phyloP scores from a whole-genome alignment of 1,140 invertebrate species.

The Drosophila ambigua region DNA sequence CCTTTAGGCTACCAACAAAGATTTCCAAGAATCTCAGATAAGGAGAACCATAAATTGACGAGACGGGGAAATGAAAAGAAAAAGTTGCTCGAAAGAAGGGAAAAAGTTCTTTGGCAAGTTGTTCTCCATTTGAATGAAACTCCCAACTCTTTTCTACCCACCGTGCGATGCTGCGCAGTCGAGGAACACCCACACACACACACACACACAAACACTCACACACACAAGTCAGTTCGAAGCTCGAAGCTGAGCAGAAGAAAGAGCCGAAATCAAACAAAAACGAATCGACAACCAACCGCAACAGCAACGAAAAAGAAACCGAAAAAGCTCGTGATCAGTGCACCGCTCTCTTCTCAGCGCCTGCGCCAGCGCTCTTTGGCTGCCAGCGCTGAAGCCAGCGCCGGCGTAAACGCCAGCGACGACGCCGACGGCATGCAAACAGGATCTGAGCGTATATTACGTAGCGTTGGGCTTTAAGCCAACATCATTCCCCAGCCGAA shows the following conservation, averaged over 20 bases:
- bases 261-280: constrained; percentile 20
- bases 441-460: constrained; percentile 83
- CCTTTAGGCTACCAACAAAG: too few relatives aligned
- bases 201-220: constrained; percentile 26
- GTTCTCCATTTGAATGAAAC: background rate
- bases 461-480: constrained; percentile 78
- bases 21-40: too few relatives aligned
- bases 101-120: background rate
- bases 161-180: constrained; percentile 38
- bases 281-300: constrained; percentile 7
- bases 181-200: constrained; percentile 39
- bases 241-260: constrained; percentile 27
- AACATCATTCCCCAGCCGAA: constrained; percentile 79
- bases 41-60: too few relatives aligned
- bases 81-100: background rate
- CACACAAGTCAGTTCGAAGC: background rate
- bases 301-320: constrained; percentile 11
- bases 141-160: constrained; percentile 19
- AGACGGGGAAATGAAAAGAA: too few relatives aligned
- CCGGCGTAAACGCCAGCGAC: constrained; percentile 25
- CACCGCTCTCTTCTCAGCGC: constrained; percentile 25
- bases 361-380: constrained; percentile 17
- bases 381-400: constrained; percentile 14
- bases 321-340: constrained; percentile 54
- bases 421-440: constrained; percentile 74